Base-by-base conservation (phyloP, 2,888 invertebrate species). In the Vesta saturnalis region DNA sequence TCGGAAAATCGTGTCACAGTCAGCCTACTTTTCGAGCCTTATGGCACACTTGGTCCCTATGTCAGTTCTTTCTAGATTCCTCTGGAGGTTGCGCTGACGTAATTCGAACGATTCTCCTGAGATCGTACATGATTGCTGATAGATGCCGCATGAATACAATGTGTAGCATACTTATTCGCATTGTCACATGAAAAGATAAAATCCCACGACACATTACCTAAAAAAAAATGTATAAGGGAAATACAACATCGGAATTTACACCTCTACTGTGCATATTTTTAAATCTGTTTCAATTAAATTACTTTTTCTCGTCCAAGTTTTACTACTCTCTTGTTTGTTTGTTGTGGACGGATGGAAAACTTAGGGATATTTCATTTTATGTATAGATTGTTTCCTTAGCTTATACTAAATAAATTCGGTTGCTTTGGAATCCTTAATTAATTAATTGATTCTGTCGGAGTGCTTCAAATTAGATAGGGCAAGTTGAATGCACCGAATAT, bases 81-180 rank as follows among this genome's bases (percentile, higher is more conserved):
- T 78, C 70, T 60, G 75, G 78, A 80, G 79, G 73, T 73, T 76
- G 72, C 74, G 76, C 80, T 80, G 82, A 81, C 82, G 83, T 82
- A 82, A 82, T 82, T 82, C 82, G 78, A 78, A 78, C 76, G 72
- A 77, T 73, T 82, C 83, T 81, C 82, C 65, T 70, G 75, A 78
- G 83, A 78, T 76, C 75, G 76, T 77, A 77, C 81, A 82, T 82
- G 82, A 83, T 82, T 82, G 82, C 80, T 79, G 79, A 75, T 80
- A 81, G 81, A 82, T 81, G 81, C 81, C 78, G 76, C 78, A 77
- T 80, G 82, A 82, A 82, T 82, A 81, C 82, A 76, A 76, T 76
- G 77, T 75, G 78, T 76, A 78, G 78, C 77, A 76, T 76, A 79
- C 80, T 80, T 79, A 79, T 75, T 77, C 74, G 78, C 73, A 79